A percentile compares a stretch with the other conserved stretches of the same genome.
Conservation (phyloP, 2,113 vertebrate genomes). For the Pavo muticus region DNA sequence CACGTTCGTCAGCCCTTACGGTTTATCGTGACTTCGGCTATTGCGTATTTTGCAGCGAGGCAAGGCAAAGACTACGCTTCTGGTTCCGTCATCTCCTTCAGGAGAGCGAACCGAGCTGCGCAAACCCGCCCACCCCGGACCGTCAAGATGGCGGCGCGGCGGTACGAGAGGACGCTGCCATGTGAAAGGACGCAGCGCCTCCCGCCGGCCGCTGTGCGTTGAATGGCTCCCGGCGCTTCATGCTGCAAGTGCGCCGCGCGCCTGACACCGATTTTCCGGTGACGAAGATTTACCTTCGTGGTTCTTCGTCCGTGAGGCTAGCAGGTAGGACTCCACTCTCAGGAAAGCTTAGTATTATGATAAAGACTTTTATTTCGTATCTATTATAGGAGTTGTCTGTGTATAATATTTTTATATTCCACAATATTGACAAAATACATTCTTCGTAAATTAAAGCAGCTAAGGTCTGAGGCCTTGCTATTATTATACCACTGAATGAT, state of each 20-base stretch:
- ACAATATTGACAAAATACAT: not conserved
- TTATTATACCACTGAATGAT: not conserved
- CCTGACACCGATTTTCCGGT: too few relatives aligned
- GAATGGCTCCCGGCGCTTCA: too few relatives aligned
- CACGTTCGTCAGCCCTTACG: not conserved
- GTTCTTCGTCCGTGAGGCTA: not conserved
- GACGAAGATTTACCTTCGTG: not conserved
- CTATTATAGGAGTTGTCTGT: not conserved
- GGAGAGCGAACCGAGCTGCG: too few relatives aligned
- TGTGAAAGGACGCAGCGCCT: too few relatives aligned
- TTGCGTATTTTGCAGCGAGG: not conserved
- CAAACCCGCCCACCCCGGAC: fast-evolving
- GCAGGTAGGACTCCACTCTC: not conserved
- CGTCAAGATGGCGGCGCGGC: not conserved
- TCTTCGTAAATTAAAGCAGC: not conserved
- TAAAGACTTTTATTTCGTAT: not conserved
- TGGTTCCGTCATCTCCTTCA: not conserved
- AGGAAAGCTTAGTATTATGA: slow-evolving; percentile 1
- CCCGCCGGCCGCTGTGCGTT: too few relatives aligned
- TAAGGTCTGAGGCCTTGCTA: not conserved
- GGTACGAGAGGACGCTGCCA: too few relatives aligned
- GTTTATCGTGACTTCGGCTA: not conserved
- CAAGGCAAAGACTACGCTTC: not conserved
- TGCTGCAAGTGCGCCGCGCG: fast-evolving
- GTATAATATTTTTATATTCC: not conserved